Evolutionary conservation across 1,140 invertebrate genomes (phyloP).

Genomic region (Rhizoglyphus robini): DNA sequence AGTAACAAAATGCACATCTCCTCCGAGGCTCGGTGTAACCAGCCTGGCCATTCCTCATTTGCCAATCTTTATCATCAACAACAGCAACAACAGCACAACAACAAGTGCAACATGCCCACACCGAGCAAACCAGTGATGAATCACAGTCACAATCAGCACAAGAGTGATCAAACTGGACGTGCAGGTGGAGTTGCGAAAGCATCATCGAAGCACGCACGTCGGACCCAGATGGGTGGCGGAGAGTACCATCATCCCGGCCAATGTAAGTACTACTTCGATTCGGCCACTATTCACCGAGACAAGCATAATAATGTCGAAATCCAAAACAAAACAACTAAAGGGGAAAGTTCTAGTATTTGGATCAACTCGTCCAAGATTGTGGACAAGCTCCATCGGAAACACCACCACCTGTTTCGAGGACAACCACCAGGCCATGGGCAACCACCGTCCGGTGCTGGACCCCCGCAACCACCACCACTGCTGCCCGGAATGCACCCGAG

Average conservation of each 20-base stretch:
- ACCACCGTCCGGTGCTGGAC: neutral
- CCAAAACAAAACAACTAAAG: neutral
- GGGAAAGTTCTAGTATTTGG: slow-evolving; percentile 17
- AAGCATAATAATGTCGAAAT: neutral
- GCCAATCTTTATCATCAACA: neutral
- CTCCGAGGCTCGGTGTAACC: no score
- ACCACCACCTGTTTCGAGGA: neutral
- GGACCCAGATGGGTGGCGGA: no score
- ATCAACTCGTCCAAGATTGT: slow-evolving; percentile 23
- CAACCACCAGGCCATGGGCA: neutral
- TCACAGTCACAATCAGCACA: neutral
- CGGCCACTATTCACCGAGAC: neutral
- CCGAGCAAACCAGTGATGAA: neutral
- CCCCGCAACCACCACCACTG: neutral
- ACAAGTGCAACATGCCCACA: neutral
- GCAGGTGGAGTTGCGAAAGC: no score
- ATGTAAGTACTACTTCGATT: neutral
- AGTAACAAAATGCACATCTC: neutral
- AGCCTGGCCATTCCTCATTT: no score
- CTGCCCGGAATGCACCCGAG: no score
- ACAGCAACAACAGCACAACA: neutral
- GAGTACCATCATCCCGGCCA: neutral
- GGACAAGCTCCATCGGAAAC: slow-evolving; percentile 20
- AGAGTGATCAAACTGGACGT: neutral
- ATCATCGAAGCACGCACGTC: no score